Conservation (phyloP, 1,140 invertebrate species). For the Anastrepha ludens region DNA sequence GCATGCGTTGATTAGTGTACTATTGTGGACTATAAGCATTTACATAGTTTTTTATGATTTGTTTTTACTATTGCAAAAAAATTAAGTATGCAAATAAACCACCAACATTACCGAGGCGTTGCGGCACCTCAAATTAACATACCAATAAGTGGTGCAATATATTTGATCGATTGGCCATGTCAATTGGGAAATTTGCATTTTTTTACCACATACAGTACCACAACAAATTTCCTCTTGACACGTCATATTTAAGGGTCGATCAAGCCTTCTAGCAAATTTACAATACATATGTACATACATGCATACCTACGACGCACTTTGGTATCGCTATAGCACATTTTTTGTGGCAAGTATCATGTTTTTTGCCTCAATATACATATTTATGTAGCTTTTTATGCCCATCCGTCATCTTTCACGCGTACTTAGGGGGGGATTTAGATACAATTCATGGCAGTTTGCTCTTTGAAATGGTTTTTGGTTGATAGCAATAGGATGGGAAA, state of each 20-base stretch:
- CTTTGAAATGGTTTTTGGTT: no score
- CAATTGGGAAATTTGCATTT: conserved; percentile 32
- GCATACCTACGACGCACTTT: no score
- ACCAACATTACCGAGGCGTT: background rate
- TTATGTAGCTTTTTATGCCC: no score
- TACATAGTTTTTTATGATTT: conserved; percentile 14
- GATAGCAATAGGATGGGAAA: no score
- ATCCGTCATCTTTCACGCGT: no score
- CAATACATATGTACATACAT: no score
- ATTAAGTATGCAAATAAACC: conserved; percentile 28
- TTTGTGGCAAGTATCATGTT: no score
- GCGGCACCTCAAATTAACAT: background rate
- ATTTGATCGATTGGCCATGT: conserved; percentile 25
- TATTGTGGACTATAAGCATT: background rate
- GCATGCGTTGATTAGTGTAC: background rate
- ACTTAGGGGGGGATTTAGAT: no score
- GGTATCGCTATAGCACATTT: no score
- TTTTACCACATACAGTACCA: background rate
- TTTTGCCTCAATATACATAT: no score
- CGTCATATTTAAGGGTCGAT: background rate
- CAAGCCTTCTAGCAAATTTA: background rate
- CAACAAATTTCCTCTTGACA: background rate
- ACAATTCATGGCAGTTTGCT: no score
- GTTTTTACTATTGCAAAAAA: conserved; percentile 13
- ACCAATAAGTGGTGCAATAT: background rate